Percentiles rank a stretch among this genome's conserved stretches.
phyloP scores from a whole-genome alignment of 2,797 vertebrate species.

The Thunnus albacares region DNA sequence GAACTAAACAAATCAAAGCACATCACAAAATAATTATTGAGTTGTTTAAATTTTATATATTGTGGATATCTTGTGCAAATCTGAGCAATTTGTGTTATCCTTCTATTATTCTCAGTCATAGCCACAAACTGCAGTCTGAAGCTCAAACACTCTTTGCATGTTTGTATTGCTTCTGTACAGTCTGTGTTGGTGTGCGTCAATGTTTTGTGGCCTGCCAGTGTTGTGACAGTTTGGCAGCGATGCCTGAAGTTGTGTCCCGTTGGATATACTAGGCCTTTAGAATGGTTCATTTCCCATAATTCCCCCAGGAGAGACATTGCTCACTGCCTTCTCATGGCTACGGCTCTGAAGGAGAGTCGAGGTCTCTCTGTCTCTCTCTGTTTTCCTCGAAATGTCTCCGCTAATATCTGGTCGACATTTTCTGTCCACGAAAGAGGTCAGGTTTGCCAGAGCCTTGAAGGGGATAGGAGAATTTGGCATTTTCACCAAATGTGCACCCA shows the following conservation, averaged over 20 bases:
- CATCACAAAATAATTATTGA: no score
- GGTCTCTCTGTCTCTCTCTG: conserved; percentile 32
- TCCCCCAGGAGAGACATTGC: conserved; percentile 64
- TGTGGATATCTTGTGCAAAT: not conserved
- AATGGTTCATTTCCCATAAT: conserved; percentile 72
- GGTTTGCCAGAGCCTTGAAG: conserved; percentile 17
- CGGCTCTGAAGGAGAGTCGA: conserved; percentile 54
- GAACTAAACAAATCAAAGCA: no score
- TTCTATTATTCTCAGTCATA: not conserved
- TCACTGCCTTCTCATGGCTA: conserved; percentile 60
- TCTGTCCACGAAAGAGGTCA: conserved; percentile 19
- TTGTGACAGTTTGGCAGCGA: conserved; percentile 69
- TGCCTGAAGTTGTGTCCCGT: conserved; percentile 68
- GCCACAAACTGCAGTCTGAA: not conserved
- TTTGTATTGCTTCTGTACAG: not conserved
- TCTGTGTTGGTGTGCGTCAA: conserved; percentile 37
- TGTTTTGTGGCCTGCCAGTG: conserved; percentile 50
- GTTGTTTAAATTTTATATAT: not conserved
- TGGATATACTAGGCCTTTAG: conserved; percentile 67
- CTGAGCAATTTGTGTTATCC: not conserved
- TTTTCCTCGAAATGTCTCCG: conserved; percentile 29
- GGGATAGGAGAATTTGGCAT: conserved; percentile 20
- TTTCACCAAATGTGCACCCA: conserved; percentile 13
- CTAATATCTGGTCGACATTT: conserved; percentile 22
- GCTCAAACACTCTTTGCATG: not conserved